Evolutionary conservation across 2,797 vertebrate species (phyloP).

Genomic region (Rhincodon typus): DNA sequence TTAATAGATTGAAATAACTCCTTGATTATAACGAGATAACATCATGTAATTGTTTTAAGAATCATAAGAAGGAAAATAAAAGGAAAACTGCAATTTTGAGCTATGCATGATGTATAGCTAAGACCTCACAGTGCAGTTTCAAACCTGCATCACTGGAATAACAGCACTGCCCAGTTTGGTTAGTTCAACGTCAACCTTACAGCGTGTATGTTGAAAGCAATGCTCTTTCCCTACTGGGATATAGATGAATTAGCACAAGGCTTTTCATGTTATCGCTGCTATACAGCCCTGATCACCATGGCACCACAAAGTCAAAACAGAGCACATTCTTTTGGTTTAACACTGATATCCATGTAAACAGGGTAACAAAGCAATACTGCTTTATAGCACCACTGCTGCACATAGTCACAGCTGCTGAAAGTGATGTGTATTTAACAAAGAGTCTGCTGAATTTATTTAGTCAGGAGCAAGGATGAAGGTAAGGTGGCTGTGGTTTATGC

Average conservation of each 20-base stretch:
- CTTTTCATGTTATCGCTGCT: neutral
- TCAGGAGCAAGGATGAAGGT: neutral
- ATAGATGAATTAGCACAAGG: neutral
- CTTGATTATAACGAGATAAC: neutral
- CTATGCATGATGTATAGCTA: neutral
- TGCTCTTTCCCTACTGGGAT: neutral
- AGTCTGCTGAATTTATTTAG: neutral
- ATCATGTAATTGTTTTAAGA: neutral
- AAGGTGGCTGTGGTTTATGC: neutral
- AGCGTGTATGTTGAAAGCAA: neutral
- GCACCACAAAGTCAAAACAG: constrained; percentile 4
- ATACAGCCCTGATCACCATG: neutral
- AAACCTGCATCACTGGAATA: neutral
- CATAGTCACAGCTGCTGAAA: neutral
- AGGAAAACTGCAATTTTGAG: neutral
- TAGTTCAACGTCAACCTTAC: neutral
- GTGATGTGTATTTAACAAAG: neutral
- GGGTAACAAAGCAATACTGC: neutral
- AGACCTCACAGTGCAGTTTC: neutral
- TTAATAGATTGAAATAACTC: neutral
- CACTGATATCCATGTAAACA: neutral
- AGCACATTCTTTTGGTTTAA: neutral
- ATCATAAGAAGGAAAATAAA: no score
- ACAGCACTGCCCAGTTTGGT: neutral
- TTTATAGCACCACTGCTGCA: neutral